phyloP scores from a whole-genome alignment of 1,140 invertebrate genomes.

The Oncopodura yosiiana region DNA sequence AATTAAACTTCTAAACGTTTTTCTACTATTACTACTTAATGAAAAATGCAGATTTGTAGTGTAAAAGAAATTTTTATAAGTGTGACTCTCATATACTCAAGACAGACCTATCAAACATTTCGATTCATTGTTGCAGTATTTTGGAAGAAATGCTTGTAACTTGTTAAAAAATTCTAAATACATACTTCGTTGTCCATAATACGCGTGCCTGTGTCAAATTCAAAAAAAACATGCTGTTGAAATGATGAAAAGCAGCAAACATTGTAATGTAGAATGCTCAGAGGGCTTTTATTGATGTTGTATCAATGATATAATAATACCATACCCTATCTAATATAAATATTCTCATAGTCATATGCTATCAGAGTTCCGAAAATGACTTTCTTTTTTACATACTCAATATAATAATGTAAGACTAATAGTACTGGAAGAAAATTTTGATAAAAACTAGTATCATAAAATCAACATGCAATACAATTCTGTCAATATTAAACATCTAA shows the following conservation, averaged over 20 bases:
- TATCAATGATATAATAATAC: no score
- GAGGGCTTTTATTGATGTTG: no score
- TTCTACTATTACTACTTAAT: neutral
- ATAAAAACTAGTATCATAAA: no score
- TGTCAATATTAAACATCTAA: no score
- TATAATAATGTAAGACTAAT: no score
- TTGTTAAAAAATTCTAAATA: neutral
- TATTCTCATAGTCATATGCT: no score
- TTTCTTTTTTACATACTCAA: no score
- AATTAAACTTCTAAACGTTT: neutral
- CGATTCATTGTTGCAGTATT: neutral
- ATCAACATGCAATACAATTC: no score
- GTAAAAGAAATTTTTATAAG: neutral
- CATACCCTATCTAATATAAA: no score
- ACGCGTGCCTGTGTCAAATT: neutral
- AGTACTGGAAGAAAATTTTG: no score
- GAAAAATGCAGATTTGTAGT: neutral
- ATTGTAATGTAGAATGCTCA: no score
- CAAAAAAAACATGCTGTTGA: neutral
- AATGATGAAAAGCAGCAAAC: neutral
- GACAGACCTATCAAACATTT: neutral
- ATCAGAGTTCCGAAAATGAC: no score
- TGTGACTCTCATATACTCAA: neutral
- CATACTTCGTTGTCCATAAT: neutral
- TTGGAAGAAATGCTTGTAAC: neutral